phyloP scores from a whole-genome alignment of 2,113 vertebrate species.

The Lichenostomus cassidix region DNA sequence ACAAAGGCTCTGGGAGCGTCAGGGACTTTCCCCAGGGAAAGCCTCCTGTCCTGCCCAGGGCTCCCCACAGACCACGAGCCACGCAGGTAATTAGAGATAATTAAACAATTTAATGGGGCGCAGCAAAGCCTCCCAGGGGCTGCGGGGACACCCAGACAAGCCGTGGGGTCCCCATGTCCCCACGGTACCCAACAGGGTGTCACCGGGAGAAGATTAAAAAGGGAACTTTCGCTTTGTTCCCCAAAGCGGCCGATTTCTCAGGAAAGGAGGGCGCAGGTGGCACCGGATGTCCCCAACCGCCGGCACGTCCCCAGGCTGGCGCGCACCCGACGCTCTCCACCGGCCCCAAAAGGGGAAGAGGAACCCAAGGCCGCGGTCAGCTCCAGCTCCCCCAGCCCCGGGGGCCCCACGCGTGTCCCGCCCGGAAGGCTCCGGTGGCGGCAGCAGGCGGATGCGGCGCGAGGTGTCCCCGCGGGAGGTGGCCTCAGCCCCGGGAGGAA shows the following conservation, averaged over 20 bases:
- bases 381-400: not conserved
- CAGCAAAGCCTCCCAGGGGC: not conserved
- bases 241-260: not conserved
- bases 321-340: fast-evolving
- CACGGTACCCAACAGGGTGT: not conserved
- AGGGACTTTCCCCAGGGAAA: not conserved
- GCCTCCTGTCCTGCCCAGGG: not conserved
- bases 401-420: fast-evolving
- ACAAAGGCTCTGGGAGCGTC: not conserved
- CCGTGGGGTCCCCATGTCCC: not conserved
- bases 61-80: not conserved
- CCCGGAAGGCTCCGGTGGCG: not conserved
- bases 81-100: not conserved
- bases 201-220: fast-evolving
- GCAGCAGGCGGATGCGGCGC: not conserved
- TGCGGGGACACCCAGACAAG: not conserved
- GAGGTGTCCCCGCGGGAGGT: not conserved
- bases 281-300: not conserved
- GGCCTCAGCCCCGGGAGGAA: not conserved
- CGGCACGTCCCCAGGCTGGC: fast-evolving
- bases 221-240: not conserved
- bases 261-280: not conserved
- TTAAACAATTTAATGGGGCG: not conserved
- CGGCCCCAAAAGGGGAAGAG: not conserved
- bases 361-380: not conserved